Base-by-base conservation (phyloP, 2,797 vertebrate genomes). In the Menidia menidia region DNA sequence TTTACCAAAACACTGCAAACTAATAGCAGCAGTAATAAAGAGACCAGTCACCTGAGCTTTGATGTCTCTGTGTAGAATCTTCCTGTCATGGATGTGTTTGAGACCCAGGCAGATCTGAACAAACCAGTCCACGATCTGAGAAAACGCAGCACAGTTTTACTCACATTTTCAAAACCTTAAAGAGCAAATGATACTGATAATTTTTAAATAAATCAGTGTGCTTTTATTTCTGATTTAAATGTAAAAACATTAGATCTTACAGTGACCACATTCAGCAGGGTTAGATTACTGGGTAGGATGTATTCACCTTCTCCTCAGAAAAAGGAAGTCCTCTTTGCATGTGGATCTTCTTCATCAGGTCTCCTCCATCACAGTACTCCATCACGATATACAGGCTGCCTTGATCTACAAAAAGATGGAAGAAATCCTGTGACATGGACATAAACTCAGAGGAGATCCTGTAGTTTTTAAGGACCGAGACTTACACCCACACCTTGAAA, bases 331-430 rank as follows among this genome's bases (percentile, higher is more conserved):
- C 97, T 79, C 73, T 92, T 73, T 98, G 97, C 82, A 82, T 92
- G 59, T 72, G 88, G 87, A 98, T 97, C 82, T 84, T 94, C 86
- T 90, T 94, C 96, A 97, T 95, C 82, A 98, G 93, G 79, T 98
- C 97, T 52, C 97, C 97, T 83, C 96, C 95, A 7, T 97, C 96
- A 85, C 97, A 98, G 65, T 94, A 97, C 80, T 99, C 96, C 97
- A 98, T 98, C 64, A 98, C 92, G 71, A 98, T 98, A 55, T 92
- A 96, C 4, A 98, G 87, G 33, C 84, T 94, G 78, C 88, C 91
- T 3, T 75, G 80, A 81, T 98, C 97, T 98, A 18, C 0, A 33
- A 50, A 60, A 3, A 62, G 32, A 69, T 4, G n/a, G 18, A 56
- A 15, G 15, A 32, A 43, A 55, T 25, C 30, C 19, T n/a, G 4